Percentiles rank a stretch among this genome's conserved stretches.
phyloP scores from a whole-genome alignment of 2,113 vertebrate genomes.

The Carlito syrichta region DNA sequence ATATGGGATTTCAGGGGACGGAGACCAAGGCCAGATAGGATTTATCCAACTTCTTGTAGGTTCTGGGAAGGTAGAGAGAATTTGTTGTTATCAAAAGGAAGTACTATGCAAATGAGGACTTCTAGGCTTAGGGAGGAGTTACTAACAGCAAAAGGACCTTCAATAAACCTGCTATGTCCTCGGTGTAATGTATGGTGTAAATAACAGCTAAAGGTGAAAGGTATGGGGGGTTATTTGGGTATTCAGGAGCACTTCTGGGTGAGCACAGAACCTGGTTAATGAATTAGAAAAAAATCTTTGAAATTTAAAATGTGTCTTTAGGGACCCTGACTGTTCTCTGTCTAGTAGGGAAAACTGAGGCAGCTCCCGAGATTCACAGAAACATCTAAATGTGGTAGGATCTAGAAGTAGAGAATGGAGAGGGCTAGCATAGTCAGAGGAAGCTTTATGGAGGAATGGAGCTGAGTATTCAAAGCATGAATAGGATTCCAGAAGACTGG shows the following conservation, averaged over 20 bases:
- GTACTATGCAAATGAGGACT: background rate
- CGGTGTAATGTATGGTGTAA: background rate
- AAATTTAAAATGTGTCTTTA: background rate
- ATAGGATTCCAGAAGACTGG: background rate
- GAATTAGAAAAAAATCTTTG: background rate
- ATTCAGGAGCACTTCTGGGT: background rate
- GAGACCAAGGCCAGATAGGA: background rate
- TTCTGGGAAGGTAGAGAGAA: background rate
- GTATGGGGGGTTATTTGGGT: background rate
- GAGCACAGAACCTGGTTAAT: background rate
- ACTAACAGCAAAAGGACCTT: background rate
- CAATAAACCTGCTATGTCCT: background rate
- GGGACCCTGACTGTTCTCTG: background rate
- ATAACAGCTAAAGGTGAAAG: background rate
- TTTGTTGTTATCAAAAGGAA: background rate
- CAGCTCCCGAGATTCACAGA: background rate
- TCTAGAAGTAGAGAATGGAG: background rate
- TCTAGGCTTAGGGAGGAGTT: background rate
- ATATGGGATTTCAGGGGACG: background rate
- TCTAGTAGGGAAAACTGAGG: background rate
- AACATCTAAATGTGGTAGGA: background rate
- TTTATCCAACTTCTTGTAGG: background rate
- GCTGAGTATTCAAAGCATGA: background rate
- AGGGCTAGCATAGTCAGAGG: background rate
- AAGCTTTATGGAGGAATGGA: background rate